Base-by-base conservation (phyloP, 2,797 vertebrate species). In the Betta splendens region DNA sequence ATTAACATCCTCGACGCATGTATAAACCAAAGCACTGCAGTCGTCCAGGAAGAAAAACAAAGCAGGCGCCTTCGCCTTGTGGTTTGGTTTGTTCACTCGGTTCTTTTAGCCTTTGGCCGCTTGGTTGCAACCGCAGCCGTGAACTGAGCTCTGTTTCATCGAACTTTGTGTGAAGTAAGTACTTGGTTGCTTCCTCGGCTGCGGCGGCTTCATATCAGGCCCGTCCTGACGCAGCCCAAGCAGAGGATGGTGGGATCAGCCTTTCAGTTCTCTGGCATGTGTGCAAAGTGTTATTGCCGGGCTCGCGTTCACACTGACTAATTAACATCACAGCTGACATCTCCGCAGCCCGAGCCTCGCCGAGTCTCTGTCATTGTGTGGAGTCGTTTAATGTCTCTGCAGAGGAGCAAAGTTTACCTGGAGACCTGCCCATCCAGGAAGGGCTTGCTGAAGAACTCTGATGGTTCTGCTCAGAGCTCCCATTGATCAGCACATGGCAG, bases 311-410 rank as follows among this genome's bases (percentile, higher is more conserved):
- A 64, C 42, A 51, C 55, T 50, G 59, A 62, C 60, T 65, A 65
- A 71, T 73, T 64, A 57, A 57, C 57, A 59, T 54, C 71, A 47
- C 70, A 53, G 53, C 43, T 56, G 22, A 46, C 26, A 44, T 68
- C 31, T 48, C 46, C 39, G 13, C 31, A 45, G 33, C 28, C 35
- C 42, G 55, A 42, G 42, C 20, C 40, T 15, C 18, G 44, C 40
- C 72, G 23, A 60, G 62, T 11, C 40, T 46, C 21, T 12, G 9
- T n/a, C 23, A 23, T 20, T 62, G 36, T 50, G 22, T 39, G 7
- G 42, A 40, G 36, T 46, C 50, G 22, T 57, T 46, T 44, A 53
- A 37, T 20, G 45, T 52, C 55, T 38, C 49, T 48, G 22, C 36
- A 47, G 45, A 3, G n/a, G 33, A 46, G 70, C 31, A 54, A 20